A percentile compares a stretch with the other conserved stretches of the same genome.
Evolutionary conservation across 2,113 vertebrate species (phyloP).

Genomic region (Gadus chalcogrammus): DNA sequence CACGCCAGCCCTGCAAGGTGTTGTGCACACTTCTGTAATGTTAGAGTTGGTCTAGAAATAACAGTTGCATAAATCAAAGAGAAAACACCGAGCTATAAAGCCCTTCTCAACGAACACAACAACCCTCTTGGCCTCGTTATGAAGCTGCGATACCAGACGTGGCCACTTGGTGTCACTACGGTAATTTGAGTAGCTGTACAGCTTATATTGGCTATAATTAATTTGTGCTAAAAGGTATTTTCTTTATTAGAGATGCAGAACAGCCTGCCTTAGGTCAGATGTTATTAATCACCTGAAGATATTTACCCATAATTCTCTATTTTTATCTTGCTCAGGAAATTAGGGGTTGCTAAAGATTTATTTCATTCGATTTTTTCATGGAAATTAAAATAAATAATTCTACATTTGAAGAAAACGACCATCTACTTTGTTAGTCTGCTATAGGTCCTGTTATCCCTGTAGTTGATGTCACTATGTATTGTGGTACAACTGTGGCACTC

Average conservation of each 20-base stretch:
- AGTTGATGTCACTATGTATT: neutral
- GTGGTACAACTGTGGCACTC: no score
- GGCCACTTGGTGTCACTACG: slow-evolving; percentile 33
- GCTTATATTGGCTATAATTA: neutral
- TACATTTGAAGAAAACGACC: neutral
- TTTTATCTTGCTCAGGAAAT: neutral
- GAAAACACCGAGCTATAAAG: no score
- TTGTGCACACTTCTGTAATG: no score
- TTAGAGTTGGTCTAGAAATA: no score
- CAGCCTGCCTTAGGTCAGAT: neutral
- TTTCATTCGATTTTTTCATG: no score
- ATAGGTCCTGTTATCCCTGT: no score
- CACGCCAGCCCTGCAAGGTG: no score
- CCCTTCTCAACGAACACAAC: no score
- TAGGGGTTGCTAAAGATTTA: neutral
- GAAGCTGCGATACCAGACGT: neutral
- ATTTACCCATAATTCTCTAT: slow-evolving; percentile 2
- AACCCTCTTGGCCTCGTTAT: no score
- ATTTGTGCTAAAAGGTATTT: neutral
- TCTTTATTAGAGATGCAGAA: neutral
- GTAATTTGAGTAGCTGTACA: neutral
- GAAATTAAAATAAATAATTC: no score
- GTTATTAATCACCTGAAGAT: neutral
- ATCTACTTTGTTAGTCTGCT: slow-evolving; percentile 1
- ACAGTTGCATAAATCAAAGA: no score